Base-by-base conservation (phyloP, 2,113 vertebrate genomes). In the Pituophis catenifer region DNA sequence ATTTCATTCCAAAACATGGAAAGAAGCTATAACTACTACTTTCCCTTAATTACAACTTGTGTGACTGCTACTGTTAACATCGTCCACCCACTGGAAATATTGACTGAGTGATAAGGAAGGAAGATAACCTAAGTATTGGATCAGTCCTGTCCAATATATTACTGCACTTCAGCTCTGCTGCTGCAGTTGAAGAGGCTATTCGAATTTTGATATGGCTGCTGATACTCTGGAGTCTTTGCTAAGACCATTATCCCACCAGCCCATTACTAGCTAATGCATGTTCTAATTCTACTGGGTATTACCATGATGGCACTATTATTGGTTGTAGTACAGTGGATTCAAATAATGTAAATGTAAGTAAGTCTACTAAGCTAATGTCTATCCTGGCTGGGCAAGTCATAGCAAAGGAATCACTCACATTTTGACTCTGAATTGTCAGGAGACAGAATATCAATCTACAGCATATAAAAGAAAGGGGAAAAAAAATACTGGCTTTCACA, bases 181-280 rank as follows among this genome's bases (percentile, higher is more conserved):
- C 29, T 3, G 53, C 12, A 2, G 3, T 0, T 94, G 62, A 70
- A 94, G 26, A 93, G 26, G 17, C 89, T 48, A 5, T 54, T 50
- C 93, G 26, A 55, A n/a, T 17, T 29, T 94, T 94, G 1, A 23
- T 88, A 11, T 21, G 9, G 33, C 92, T 52, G 57, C 48, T 0
- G 0, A 91, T 89, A 2, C 1, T 57, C 85, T 33, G 1, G 23
- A 26, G 24, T 15, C 21, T 92, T 89, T 92, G 55, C 81, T 90
- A 91, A 92, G 54, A 90, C 26, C 48, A 48, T 92, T 53, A 94
- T 89, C 91, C n/a, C 44, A 53, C n/a, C 53, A n/a, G 26, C 54
- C 38, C 58, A 52, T 93, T 91, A 91, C 86, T 88, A 81, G 70
- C 23, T 52, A 57, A 89, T 92, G 89, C n/a, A 70, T 3, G 86